Conservation (phyloP, 2,113 vertebrate genomes). For the Bagarius yarrelli region DNA sequence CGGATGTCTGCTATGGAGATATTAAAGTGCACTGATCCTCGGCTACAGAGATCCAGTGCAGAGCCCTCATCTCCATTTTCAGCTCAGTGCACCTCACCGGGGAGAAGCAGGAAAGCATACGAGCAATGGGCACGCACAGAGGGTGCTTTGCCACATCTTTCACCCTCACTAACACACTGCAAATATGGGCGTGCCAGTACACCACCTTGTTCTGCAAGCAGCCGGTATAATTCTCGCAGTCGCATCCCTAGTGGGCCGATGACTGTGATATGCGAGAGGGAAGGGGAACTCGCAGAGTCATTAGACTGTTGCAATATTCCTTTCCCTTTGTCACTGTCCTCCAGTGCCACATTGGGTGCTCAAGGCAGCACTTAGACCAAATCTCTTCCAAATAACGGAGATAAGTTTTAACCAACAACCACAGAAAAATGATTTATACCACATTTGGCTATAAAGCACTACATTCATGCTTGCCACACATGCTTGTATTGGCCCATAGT, state of each 20-base stretch:
- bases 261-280: slow-evolving; percentile 87
- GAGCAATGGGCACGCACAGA: slow-evolving; percentile 82
- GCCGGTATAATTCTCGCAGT: slow-evolving; percentile 80
- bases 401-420: not conserved
- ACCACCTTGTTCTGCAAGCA: slow-evolving; percentile 84
- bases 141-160: slow-evolving; percentile 77
- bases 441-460: slow-evolving; percentile 4
- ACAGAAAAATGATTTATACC: slow-evolving; percentile 10
- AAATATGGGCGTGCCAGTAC: slow-evolving; percentile 80
- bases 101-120: slow-evolving; percentile 68
- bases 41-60: slow-evolving; percentile 65
- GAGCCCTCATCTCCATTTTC: slow-evolving; percentile 47
- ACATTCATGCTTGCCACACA: slow-evolving; percentile 13
- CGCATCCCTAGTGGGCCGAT: slow-evolving; percentile 85
- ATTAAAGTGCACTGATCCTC: slow-evolving; percentile 75
- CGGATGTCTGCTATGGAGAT: slow-evolving; percentile 88
- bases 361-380: slow-evolving; percentile 62
- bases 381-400: not conserved
- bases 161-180: slow-evolving; percentile 59
- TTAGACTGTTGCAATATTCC: slow-evolving; percentile 57
- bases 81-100: slow-evolving; percentile 57
- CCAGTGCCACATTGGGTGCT: slow-evolving; percentile 56
- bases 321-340: slow-evolving; percentile 48
- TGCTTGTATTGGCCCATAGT: slow-evolving; percentile 25
- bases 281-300: slow-evolving; percentile 75